These are phyloP conservation scores for Microcebus tavaratra DNA, from an alignment of 2,113 vertebrate species.

Conservation along the genomic window DNA sequence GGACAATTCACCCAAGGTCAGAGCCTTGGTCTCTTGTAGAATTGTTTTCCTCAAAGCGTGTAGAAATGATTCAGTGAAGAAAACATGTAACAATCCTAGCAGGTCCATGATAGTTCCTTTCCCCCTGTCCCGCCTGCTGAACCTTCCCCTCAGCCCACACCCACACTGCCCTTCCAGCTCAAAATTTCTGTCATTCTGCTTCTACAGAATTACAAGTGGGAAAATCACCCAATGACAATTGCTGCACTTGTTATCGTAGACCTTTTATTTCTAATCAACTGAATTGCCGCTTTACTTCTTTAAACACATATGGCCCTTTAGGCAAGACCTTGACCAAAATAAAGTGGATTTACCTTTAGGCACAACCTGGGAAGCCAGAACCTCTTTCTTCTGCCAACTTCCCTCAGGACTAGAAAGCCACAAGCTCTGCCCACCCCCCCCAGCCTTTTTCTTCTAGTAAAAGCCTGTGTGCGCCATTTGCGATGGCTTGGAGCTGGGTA, in stretches of 20 bases:
- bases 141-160: neutral
- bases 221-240: neutral
- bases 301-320: neutral
- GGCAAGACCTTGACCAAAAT: neutral
- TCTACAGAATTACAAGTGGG: neutral
- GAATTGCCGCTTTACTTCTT: neutral
- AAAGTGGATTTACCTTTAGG: neutral
- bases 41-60: neutral
- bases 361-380: neutral
- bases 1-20: neutral
- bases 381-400: neutral
- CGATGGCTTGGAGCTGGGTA: neutral
- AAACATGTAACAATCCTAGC: neutral
- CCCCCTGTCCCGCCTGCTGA: neutral
- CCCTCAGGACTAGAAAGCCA: neutral
- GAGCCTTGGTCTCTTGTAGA: neutral
- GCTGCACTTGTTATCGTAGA: neutral
- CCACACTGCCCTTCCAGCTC: neutral
- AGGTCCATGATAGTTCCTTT: neutral
- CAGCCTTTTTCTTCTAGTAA: neutral
- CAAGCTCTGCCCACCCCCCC: neutral
- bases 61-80: neutral
- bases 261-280: neutral
- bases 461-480: conserved; percentile 37
- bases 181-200: neutral